These are phyloP conservation scores for Axis porcinus DNA, from an alignment of 2,113 vertebrate species.

Conservation along the genomic window DNA sequence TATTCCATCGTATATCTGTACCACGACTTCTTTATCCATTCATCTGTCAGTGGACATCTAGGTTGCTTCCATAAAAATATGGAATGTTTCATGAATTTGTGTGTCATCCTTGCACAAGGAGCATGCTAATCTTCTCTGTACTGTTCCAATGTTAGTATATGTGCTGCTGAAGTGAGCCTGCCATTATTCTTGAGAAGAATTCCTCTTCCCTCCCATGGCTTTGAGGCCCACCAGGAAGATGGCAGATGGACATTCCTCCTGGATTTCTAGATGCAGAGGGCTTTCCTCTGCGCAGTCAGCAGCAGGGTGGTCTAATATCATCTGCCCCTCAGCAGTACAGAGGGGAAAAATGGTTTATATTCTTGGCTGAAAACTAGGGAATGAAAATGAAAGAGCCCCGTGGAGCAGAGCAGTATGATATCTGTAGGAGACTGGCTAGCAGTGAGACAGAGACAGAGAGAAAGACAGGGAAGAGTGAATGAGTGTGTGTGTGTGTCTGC, in stretches of 20 bases:
- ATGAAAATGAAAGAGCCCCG: neutral
- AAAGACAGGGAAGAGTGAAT: neutral
- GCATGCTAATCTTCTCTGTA: neutral
- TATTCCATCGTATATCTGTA: neutral
- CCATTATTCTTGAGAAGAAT: neutral
- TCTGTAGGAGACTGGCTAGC: neutral
- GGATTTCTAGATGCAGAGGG: neutral
- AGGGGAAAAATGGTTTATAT: neutral
- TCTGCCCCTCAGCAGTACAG: neutral
- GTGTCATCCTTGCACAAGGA: neutral
- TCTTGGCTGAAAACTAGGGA: neutral
- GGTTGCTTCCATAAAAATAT: neutral
- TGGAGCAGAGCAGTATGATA: neutral
- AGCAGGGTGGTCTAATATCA: neutral
- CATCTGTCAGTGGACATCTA: neutral
- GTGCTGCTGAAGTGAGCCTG: rapidly evolving
- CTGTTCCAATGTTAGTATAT: neutral
- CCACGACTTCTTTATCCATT: neutral
- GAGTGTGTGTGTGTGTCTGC: neutral
- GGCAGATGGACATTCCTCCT: neutral
- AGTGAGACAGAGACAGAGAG: neutral
- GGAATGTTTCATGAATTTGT: neutral
- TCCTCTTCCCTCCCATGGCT: neutral
- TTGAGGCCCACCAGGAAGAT: neutral
- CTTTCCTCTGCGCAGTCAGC: neutral